phyloP scores from a whole-genome alignment of 1,140 invertebrate genomes.

The Melanaphis sacchari region DNA sequence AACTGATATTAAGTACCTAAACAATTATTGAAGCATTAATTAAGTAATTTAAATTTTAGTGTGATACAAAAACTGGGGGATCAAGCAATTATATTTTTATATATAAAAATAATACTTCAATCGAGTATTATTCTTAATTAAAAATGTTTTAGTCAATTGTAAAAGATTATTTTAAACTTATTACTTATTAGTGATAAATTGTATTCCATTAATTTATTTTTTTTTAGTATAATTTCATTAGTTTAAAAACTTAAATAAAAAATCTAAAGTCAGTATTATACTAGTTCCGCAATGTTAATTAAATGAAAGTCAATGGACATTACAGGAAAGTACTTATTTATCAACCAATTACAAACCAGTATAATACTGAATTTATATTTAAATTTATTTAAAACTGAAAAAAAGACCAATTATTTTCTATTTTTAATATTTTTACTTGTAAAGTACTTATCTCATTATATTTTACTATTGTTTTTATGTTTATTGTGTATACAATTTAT shows the following conservation, averaged over 20 bases:
- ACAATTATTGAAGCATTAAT: background rate
- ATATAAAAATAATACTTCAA: background rate
- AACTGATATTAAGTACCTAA: background rate
- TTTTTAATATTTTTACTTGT: background rate
- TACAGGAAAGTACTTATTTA: background rate
- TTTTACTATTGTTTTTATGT: background rate
- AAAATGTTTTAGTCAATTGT: background rate
- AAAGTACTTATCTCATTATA: background rate
- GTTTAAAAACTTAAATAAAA: background rate
- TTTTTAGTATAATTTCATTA: background rate
- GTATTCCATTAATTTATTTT: background rate
- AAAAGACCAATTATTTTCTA: background rate
- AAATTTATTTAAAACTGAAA: background rate
- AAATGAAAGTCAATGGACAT: background rate
- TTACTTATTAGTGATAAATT: background rate
- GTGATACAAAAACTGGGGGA: background rate
- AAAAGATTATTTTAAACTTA: background rate
- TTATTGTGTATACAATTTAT: background rate
- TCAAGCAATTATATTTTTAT: constrained; percentile 21
- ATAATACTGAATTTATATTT: background rate
- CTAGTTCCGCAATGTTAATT: background rate
- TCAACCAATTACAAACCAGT: background rate
- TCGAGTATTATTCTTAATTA: constrained; percentile 13
- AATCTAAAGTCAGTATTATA: background rate
- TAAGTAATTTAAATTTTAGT: background rate